phyloP scores from a whole-genome alignment of 1,140 invertebrate species.

The Dendrolimus kikuchii region DNA sequence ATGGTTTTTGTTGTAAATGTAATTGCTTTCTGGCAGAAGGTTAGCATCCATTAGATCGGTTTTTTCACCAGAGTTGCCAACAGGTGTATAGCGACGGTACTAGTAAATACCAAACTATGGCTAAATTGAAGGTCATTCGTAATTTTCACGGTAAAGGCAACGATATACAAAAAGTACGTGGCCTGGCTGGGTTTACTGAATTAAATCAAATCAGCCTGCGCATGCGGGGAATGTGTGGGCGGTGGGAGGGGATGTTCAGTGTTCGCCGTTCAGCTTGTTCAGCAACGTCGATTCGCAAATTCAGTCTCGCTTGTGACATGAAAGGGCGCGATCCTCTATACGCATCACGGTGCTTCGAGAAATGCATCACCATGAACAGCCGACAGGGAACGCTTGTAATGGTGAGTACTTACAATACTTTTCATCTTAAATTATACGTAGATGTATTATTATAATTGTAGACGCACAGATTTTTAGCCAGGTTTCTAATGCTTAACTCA shows the following conservation, averaged over 20 bases:
- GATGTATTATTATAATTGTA: too few species aligned
- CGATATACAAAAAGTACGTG: slow-evolving; percentile 22
- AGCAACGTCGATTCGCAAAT: slow-evolving; percentile 29
- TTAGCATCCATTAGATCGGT: too few species aligned
- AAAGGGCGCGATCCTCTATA: slow-evolving; percentile 66
- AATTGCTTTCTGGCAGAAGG: too few species aligned
- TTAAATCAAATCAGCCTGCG: slow-evolving; percentile 33
- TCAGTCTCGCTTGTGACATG: slow-evolving; percentile 71
- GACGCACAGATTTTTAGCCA: too few species aligned
- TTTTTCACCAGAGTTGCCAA: too few species aligned
- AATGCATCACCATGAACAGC: slow-evolving; percentile 70
- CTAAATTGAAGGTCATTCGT: too few species aligned
- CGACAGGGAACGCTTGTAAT: slow-evolving; percentile 66
- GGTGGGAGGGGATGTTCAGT: slow-evolving; percentile 33
- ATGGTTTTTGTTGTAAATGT: too few species aligned
- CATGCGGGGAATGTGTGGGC: slow-evolving; percentile 37
- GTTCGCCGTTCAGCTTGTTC: slow-evolving; percentile 34
- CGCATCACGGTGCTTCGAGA: slow-evolving; percentile 69
- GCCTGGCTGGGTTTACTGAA: slow-evolving; percentile 7
- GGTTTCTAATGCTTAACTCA: too few species aligned
- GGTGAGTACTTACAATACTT: slow-evolving; percentile 36
- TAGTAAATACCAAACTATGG: too few species aligned
- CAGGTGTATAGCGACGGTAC: too few species aligned
- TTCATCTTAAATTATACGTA: too few species aligned
- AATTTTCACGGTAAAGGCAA: too few species aligned